phyloP scores from a whole-genome alignment of 35 echinoderm and acorn worm species.

The Strongylocentrotus purpuratus region DNA sequence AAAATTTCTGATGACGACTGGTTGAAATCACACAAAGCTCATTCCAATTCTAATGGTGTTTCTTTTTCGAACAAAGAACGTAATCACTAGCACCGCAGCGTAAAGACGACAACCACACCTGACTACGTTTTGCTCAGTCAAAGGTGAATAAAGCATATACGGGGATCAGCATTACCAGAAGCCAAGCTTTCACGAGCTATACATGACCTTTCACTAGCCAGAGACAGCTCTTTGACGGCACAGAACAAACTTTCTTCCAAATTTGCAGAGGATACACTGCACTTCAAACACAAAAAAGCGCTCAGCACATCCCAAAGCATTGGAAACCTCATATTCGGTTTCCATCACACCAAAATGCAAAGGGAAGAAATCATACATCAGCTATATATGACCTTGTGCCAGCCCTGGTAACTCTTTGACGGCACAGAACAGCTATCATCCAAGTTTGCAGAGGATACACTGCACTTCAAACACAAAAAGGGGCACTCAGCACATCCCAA shows the following conservation, averaged over 20 bases:
- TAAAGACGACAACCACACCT: neutral
- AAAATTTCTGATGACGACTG: neutral
- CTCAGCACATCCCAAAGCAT: neutral
- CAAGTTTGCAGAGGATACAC: no score
- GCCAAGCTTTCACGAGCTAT: neutral
- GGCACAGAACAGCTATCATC: no score
- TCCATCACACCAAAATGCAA: neutral
- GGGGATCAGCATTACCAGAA: neutral
- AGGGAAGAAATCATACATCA: no score
- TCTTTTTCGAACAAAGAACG: neutral
- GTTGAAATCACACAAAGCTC: neutral
- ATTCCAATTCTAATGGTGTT: neutral
- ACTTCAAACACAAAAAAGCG: neutral
- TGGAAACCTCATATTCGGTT: neutral
- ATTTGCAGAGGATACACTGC: neutral
- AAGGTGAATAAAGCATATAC: neutral
- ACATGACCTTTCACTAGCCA: neutral
- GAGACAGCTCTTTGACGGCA: neutral
- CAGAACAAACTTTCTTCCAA: neutral
- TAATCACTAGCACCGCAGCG: neutral
- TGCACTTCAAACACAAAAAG: no score
- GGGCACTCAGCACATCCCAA: no score
- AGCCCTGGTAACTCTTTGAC: no score
- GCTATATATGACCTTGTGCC: no score
- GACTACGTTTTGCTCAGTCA: neutral